Evolutionary conservation across 2,888 invertebrate genomes (phyloP), one percentile per base, ranked within the genome.

Genomic region (Harmothoe impar): DNA sequence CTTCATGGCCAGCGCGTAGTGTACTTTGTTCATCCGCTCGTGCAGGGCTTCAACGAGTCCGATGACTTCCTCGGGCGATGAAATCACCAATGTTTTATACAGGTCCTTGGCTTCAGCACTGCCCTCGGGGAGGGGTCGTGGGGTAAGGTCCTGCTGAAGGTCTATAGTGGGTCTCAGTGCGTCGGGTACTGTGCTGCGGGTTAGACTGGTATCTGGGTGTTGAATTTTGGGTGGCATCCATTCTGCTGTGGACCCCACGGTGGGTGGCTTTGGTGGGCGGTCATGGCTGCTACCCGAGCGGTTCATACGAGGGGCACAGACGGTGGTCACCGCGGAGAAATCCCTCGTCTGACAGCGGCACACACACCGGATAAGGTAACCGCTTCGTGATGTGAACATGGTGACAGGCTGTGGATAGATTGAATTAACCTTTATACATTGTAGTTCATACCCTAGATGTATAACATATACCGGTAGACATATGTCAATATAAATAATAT

Each of bases 1-100:
- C 81, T 81, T 81, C 81, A 81, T 33, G 20, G 81, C 81, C 35
- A 81, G 81, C 35, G 81, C 81, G n/a, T 81, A 81, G 81, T 81
- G 81, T 35, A 81, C 33, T 35, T 81, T 81, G n/a, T 81, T 81
- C 35, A 81, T 33, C 43, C 81, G 81, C 81, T 17, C 35, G 20
- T 81, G 81, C n/a, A 7, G 35, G 23, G 3, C 0, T 1, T 33
- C 33, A 3, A 81, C 81, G 1, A 81, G 33, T 7, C 10, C 35
- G 12, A 81, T 20, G 35, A 81, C 35, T 12, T 20, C 43, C 23
- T 81, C 81, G 0, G 81, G 81, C n/a, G 43, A 81, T 20, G 81
- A 20, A 0, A 1, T 81, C 81, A 43, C 33, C 43, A 81, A 17
- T 0, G 43, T 43, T n/a, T 3, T 20, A 35, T 81, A 81, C 81